phyloP scores from a whole-genome alignment of 53 echinoderm and acorn worm species.

The Stichopus horrens region DNA sequence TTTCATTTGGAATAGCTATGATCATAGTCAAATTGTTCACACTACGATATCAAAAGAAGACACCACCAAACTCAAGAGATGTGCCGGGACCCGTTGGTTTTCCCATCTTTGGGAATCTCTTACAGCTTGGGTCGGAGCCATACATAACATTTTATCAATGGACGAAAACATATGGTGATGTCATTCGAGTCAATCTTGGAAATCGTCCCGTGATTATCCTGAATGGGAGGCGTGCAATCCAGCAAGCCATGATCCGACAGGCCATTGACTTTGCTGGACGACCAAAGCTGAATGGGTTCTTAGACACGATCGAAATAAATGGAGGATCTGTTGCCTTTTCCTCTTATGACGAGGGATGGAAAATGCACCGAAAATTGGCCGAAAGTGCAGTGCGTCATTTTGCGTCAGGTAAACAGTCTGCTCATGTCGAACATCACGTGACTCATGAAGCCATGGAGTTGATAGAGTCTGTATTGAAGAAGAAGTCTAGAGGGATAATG shows the following conservation, averaged over 20 bases:
- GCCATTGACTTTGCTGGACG: conserved; percentile 69
- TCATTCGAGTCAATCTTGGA: conserved; percentile 73
- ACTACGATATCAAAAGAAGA: too few species aligned
- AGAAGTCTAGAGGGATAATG: conserved; percentile 51
- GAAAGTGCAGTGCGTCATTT: conserved; percentile 62
- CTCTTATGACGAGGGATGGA: conserved; percentile 68
- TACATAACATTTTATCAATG: conserved; percentile 56
- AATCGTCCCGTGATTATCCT: conserved; percentile 72
- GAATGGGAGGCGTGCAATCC: conserved; percentile 64
- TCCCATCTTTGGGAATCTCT: conserved; percentile 73
- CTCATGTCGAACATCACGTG: conserved; percentile 52
- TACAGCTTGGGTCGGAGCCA: conserved; percentile 60
- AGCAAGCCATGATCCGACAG: conserved; percentile 68
- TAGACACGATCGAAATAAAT: not conserved
- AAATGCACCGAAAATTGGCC: conserved; percentile 71
- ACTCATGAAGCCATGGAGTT: conserved; percentile 63
- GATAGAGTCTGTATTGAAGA: conserved; percentile 64
- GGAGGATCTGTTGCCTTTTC: conserved; percentile 58
- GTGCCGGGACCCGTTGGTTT: conserved; percentile 80
- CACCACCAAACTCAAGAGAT: not conserved
- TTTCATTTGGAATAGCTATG: too few species aligned
- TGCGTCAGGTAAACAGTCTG: conserved; percentile 59
- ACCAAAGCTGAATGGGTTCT: conserved; percentile 63
- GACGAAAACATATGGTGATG: conserved; percentile 67
- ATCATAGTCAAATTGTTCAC: too few species aligned